A percentile compares a stretch with the other conserved stretches of the same genome.
These are phyloP conservation scores for Ditula angustiorana DNA, from an alignment of 2,888 invertebrate species.

Conservation along the genomic window DNA sequence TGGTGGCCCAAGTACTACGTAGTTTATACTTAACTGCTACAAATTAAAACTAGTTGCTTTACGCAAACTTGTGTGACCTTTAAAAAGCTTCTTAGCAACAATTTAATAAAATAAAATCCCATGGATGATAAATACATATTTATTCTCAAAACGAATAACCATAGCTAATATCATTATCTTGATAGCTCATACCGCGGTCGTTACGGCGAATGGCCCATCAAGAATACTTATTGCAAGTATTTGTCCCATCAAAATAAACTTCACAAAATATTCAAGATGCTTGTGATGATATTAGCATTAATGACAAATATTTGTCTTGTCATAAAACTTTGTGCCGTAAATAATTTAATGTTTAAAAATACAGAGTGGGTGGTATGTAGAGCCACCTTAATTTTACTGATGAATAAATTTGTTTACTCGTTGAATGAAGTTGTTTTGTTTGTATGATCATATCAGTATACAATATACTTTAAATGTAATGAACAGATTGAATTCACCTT, in stretches of 20 bases:
- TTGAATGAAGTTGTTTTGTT: too few species aligned
- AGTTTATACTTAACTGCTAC: too few species aligned
- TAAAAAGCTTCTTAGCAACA: too few species aligned
- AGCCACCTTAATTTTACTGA: too few species aligned
- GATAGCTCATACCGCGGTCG: conserved; percentile 18
- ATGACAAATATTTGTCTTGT: background rate
- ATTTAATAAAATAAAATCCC: too few species aligned
- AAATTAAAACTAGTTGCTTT: too few species aligned
- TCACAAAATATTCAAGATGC: background rate
- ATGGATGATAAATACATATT: background rate
- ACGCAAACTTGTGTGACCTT: too few species aligned
- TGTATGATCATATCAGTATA: too few species aligned
- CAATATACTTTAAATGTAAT: too few species aligned
- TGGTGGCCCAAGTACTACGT: too few species aligned
- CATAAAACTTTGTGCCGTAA: background rate
- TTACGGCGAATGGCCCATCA: conserved; percentile 21
- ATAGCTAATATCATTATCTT: conserved; percentile 19
- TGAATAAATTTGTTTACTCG: too few species aligned
- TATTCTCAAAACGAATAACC: conserved; percentile 18
- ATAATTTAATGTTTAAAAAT: background rate
- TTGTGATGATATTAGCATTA: background rate
- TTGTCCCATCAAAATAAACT: conserved; percentile 23
- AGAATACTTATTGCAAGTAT: conserved; percentile 21
- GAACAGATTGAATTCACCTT: too few species aligned
- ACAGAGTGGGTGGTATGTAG: background rate